These are phyloP conservation scores for Pseudococcus viburni DNA, from an alignment of 2,888 invertebrate species.

Conservation along the genomic window DNA sequence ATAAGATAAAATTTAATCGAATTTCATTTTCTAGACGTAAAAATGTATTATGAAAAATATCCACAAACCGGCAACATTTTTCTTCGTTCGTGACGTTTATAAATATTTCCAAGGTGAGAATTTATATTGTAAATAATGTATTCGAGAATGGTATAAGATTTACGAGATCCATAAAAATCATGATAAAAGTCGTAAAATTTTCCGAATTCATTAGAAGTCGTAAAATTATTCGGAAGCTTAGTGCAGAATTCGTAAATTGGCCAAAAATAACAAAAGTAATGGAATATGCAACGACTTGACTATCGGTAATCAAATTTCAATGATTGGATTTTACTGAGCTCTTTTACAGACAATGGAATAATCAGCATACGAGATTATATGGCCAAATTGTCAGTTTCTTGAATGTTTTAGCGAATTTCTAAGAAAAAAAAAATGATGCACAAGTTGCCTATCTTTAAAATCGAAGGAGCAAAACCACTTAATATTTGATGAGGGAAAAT, in stretches of 20 bases:
- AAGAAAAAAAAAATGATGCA: too few relatives aligned
- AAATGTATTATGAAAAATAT: neutral
- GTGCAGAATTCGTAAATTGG: neutral
- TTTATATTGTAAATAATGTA: neutral
- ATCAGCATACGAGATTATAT: too few relatives aligned
- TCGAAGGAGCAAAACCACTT: too few relatives aligned
- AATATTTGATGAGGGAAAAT: too few relatives aligned
- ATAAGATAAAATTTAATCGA: neutral
- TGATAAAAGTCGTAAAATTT: neutral
- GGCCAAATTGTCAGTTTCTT: too few relatives aligned
- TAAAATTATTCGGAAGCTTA: neutral
- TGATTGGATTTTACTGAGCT: too few relatives aligned
- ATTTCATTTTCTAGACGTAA: neutral
- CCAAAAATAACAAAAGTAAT: neutral
- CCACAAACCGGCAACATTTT: neutral
- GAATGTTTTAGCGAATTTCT: too few relatives aligned
- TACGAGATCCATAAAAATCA: neutral
- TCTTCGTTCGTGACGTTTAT: neutral
- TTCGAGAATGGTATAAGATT: neutral
- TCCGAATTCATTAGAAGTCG: neutral
- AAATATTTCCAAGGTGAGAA: slow-evolving; percentile 7
- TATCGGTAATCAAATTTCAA: too few relatives aligned
- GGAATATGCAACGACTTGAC: too few relatives aligned
- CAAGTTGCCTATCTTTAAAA: too few relatives aligned
- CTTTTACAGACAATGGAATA: too few relatives aligned